A percentile compares a stretch with the other conserved stretches of the same genome.
Conservation (phyloP, 2,888 invertebrate genomes). For the Ectemnius cavifrons region DNA sequence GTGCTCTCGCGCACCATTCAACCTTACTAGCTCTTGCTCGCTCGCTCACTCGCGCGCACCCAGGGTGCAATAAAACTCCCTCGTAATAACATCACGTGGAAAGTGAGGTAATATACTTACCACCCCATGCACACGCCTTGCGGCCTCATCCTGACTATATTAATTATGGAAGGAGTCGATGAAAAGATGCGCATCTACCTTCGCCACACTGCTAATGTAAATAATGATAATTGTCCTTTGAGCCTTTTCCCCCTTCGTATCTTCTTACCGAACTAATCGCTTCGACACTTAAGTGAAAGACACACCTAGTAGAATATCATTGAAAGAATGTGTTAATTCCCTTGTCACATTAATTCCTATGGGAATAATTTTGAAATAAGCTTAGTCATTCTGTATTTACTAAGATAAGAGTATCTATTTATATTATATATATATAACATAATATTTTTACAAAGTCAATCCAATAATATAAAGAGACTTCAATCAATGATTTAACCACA, state of each 20-base stretch:
- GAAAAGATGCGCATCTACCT: not conserved
- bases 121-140: not conserved
- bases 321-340: too few species aligned
- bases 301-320: too few species aligned
- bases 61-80: not conserved
- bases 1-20: too few species aligned
- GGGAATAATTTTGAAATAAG: too few species aligned
- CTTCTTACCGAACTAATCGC: too few species aligned
- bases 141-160: conserved; percentile 11
- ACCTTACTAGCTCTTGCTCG: too few species aligned
- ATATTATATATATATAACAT: too few species aligned
- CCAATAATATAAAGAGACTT: not conserved
- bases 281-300: too few species aligned
- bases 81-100: conserved; percentile 4
- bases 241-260: conserved; percentile 32
- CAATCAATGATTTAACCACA: not conserved
- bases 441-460: too few species aligned
- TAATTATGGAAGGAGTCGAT: conserved; percentile 7
- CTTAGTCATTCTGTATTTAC: too few species aligned
- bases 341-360: too few species aligned
- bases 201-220: conserved; percentile 4
- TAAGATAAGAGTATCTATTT: too few species aligned
- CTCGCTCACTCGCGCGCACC: not conserved
- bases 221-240: conserved; percentile 47
- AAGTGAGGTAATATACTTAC: not conserved